Base-by-base conservation (phyloP, 35 echinoderm and acorn worm genomes). In the Eucidaris tribuloides region DNA sequence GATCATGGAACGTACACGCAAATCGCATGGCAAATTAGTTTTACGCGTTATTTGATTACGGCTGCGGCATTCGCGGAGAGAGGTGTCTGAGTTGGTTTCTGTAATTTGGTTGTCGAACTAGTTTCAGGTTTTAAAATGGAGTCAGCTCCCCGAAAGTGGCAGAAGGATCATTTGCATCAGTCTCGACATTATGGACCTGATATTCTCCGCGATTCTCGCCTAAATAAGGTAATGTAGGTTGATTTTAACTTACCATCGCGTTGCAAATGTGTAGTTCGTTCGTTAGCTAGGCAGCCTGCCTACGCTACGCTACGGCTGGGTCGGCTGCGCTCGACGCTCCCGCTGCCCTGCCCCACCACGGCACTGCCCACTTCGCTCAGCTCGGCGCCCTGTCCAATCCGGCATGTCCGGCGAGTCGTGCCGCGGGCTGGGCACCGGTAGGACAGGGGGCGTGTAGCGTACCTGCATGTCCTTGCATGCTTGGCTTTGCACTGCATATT, bases 181-280 rank as follows among this genome's bases (percentile, higher is more conserved):
- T 40, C 66, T 40, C 37, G 66, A 72, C 66, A 72, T 72, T 72
- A 72, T 43, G 66, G 66, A 43, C 33, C 66, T 17, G 66, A 72
- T 72, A 43, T 72, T 42, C 37, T 72, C 7, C 66, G 66, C 20
- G 66, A 72, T 43, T 40, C 13, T 23, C 37, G 43, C n/a, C 35
- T 72, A 29, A 72, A 72, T 43, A 72, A 72, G 66, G 66, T 72
- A 72, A 43, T 43, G 7, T 42, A 68, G 19, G 34, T 29, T 68
- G 34, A 68, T 33, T 3, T 0, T 19, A 28, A 32, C 37, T 68
- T 68, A 2, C 18, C 29, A 37, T 29, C 7, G 20, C 61, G 14
- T 3, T 71, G 0, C 48, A 52, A n/a, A 52, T 52, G 1, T 7
- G 31, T 39, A 40, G 28, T 18, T 5, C 5, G 33, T 3, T 27